Evolutionary conservation across 2,888 invertebrate species (phyloP).

Genomic region (Keiferia lycopersicella): DNA sequence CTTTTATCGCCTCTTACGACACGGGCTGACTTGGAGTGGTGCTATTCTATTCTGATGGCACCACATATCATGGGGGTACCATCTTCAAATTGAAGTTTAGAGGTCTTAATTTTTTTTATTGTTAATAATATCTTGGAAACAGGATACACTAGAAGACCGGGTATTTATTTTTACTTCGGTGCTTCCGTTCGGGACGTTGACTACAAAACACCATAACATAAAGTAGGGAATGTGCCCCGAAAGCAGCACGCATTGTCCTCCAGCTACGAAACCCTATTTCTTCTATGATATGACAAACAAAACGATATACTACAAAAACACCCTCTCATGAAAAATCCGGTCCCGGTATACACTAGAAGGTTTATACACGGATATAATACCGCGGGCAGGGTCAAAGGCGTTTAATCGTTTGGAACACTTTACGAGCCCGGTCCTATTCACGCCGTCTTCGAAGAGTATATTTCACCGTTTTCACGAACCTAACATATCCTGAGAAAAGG

Average conservation of each 20-base stretch:
- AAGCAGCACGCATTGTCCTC: not conserved
- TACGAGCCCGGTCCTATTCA: constrained; percentile 54
- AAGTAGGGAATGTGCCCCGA: not conserved
- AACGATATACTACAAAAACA: constrained; percentile 15
- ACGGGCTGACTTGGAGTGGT: too few species aligned
- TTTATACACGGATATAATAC: constrained; percentile 31
- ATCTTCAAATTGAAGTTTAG: too few species aligned
- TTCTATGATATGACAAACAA: not conserved
- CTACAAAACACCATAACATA: constrained; percentile 6
- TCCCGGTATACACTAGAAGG: constrained; percentile 30
- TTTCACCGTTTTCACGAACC: constrained; percentile 37
- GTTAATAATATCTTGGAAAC: too few species aligned
- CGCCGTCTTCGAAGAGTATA: constrained; percentile 37
- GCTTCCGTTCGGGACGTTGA: not conserved
- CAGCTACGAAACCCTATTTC: not conserved
- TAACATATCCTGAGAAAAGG: constrained; percentile 35
- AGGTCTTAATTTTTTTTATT: too few species aligned
- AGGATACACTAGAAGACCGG: not conserved
- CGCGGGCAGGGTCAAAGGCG: constrained; percentile 49
- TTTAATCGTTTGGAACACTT: constrained; percentile 66
- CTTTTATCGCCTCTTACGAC: too few species aligned
- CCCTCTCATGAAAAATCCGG: constrained; percentile 21
- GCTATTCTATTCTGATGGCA: too few species aligned
- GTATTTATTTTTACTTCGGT: not conserved
- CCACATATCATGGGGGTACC: too few species aligned